Base-by-base conservation (phyloP, 2,113 vertebrate genomes). In the Irena cyanogastra region DNA sequence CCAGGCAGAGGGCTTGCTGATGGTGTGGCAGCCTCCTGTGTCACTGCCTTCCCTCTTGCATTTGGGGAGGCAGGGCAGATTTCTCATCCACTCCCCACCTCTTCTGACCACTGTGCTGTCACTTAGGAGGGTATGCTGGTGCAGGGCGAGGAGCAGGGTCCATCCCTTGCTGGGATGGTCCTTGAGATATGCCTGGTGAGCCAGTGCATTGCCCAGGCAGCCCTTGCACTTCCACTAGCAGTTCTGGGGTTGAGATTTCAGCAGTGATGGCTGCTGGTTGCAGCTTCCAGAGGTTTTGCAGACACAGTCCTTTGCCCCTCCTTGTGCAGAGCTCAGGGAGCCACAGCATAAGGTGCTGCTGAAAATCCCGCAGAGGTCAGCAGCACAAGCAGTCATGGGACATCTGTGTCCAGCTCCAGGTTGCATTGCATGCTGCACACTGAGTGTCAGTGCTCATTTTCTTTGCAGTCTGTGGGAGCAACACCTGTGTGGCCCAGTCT, bases 191-290 rank as follows among this genome's bases (percentile, higher is more conserved):
- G n/a, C 28, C 35, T 2, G 2, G 12, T 65, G 89, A 74, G 8
- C 13, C 1, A 9, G 30, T 35, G 1, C 19, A 9, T 52, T 10
- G 2, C 26, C n/a, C 15, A 0, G 11, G 17, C 35, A 65, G 54
- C n/a, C 37, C 39, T 53, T 26, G 9, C 26, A 4, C 45, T 82
- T 30, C 50, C 42, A 30, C 37, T 56, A 60, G n/a, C 50, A 1
- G 0, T n/a, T 83, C 24, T 80, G 71, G 33, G 16, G 2, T 18
- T 47, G 49, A 49, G 18, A 56, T 18, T 27, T 94, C 83, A 54
- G 57, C 0, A 0, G 49, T 47, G 26, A 27, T 63, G 50, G 44
- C 33, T 76, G 57, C 69, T 0, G 1, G 8, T 1, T 52, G 59
- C 59, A 91, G 42, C 35, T 75, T 88, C 65, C 23, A 50, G 47